Conservation (phyloP, 2,113 vertebrate genomes). For the Clarias batrachus region DNA sequence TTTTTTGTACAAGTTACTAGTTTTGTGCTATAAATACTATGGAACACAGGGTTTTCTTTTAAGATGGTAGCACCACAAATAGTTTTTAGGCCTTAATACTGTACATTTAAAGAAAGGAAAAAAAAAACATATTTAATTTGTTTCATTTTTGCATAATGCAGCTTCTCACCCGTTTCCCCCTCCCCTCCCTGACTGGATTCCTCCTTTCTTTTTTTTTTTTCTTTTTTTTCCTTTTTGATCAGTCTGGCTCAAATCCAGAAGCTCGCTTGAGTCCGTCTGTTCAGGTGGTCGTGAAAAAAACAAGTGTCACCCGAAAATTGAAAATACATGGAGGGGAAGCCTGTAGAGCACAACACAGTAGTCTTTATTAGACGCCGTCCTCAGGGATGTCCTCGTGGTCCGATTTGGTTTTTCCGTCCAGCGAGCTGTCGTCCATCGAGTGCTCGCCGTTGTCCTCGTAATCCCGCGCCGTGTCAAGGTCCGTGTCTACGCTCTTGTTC, state of each 20-base stretch:
- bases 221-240: neutral
- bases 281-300: neutral
- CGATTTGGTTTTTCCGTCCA: slow-evolving; percentile 99
- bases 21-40: slow-evolving; percentile 99
- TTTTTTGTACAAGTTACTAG: slow-evolving; percentile 95
- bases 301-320: neutral
- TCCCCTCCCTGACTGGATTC: slow-evolving; percentile 18
- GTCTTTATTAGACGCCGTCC: slow-evolving; percentile 93
- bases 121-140: slow-evolving; percentile 77
- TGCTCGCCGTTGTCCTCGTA: slow-evolving; percentile 97
- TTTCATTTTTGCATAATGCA: slow-evolving; percentile 96
- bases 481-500: slow-evolving; percentile 98
- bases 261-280: neutral
- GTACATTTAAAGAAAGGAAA: slow-evolving; percentile 78
- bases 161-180: slow-evolving; percentile 75
- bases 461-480: slow-evolving; percentile 95
- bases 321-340: slow-evolving; percentile 69
- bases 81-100: slow-evolving; percentile 99
- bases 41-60: slow-evolving; percentile 91
- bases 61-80: slow-evolving; percentile 99
- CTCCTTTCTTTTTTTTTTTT: neutral
- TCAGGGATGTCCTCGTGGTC: slow-evolving; percentile 97
- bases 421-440: slow-evolving; percentile 98
- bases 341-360: slow-evolving; percentile 75
- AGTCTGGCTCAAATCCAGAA: slow-evolving; percentile 17